Base-by-base conservation (phyloP, 2,797 vertebrate genomes). In the Paedocypris micromegethes region DNA sequence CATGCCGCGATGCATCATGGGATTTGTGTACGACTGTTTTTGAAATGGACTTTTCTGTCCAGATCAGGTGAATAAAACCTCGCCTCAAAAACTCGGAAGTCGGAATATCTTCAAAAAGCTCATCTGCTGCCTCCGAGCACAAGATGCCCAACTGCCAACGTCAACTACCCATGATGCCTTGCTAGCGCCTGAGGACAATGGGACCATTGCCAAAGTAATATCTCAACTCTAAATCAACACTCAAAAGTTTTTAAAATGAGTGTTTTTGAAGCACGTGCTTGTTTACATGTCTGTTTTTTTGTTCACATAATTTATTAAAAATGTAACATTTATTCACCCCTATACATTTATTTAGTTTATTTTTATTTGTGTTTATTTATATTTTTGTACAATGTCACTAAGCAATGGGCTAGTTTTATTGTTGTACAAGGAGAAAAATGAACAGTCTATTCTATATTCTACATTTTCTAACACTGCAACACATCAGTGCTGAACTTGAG, bases 21-120 rank as follows among this genome's bases (percentile, higher is more conserved):
- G 37, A 53, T 64, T 67, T 9, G 72, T 63, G 9, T 38, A 52
- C 40, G 42, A 61, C 56, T 63, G 66, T 64, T 70, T 7, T 23
- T 66, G 57, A 57, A 61, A 56, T 58, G 40, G 44, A 39, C 44
- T 49, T 68, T 54, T 45, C 67, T 75, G 48, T 57, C 71, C 81
- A 94, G 93, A 89, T 82, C 88, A 91, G 86, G 89, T 91, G 85
- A 91, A 89, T 87, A 91, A 86, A 54, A 72, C 86, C 91, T 68
- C 88, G 88, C 70, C 90, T 90, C 66, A 91, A 91, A 88, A 93
- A 93, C 92, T 91, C 38, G 89, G 89, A 74, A 91, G 90, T 78
- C 90, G 91, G 75, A 94, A 88, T 83, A 90, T 93, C 89, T 93
- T 94, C 82, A 91, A 92, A 84, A 90, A 91, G 0, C 87, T 95